Percentiles rank a stretch among this genome's conserved stretches.
phyloP scores from a whole-genome alignment of 2,888 invertebrate genomes.

The Drosophila paramelanica region DNA sequence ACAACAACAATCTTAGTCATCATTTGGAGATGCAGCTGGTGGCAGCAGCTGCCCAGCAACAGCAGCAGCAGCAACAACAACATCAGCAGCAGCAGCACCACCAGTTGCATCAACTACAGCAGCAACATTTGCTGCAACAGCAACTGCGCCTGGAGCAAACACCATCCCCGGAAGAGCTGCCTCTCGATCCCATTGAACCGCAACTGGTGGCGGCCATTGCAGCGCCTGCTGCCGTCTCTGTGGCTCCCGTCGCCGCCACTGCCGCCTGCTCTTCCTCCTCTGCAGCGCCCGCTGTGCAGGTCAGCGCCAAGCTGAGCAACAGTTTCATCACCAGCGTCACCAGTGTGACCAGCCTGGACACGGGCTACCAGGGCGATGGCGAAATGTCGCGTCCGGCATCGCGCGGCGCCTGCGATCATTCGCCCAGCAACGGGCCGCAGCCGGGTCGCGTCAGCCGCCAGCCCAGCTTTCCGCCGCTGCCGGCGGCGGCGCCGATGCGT shows the following conservation, averaged over 20 bases:
- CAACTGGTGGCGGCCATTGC: conserved; percentile 60
- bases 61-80: conserved; percentile 68
- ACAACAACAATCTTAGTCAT: conserved; percentile 83
- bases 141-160: conserved; percentile 89
- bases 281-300: conserved; percentile 54
- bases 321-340: conserved; percentile 94
- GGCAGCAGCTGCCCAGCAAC: conserved; percentile 70
- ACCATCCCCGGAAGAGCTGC: conserved; percentile 93
- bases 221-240: background rate
- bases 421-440: conserved; percentile 87
- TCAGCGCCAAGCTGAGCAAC: conserved; percentile 88
- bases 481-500: conserved; percentile 86
- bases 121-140: conserved; percentile 48
- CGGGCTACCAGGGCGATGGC: conserved; percentile 97
- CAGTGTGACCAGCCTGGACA: conserved; percentile 96
- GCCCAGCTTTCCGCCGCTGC: conserved; percentile 84
- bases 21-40: conserved; percentile 84
- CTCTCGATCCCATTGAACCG: conserved; percentile 90
- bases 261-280: background rate
- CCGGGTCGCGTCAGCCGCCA: conserved; percentile 82
- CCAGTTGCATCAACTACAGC: conserved; percentile 62
- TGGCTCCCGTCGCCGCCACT: conserved; percentile 72
- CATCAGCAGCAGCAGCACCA: conserved; percentile 69
- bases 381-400: conserved; percentile 95
- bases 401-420: conserved; percentile 90